A percentile compares a stretch with the other conserved stretches of the same genome.
phyloP scores from a whole-genome alignment of 2,113 vertebrate genomes.

The Corythornis madagascariensis region DNA sequence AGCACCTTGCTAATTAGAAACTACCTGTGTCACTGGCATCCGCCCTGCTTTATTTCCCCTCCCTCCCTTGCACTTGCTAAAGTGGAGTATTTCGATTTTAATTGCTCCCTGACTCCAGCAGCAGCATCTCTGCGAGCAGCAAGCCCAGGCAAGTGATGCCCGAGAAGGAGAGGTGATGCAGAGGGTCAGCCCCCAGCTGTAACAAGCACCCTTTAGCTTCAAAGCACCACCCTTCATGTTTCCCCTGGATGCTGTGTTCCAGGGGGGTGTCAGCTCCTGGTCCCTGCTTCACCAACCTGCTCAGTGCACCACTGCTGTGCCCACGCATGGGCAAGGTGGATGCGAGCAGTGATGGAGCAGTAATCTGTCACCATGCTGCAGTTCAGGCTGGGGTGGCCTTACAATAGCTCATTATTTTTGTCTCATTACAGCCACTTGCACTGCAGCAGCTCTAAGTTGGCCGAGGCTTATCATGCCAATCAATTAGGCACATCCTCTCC shows the following conservation, averaged over 20 bases:
- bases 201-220: neutral
- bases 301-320: accelerated
- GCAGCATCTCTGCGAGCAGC: neutral
- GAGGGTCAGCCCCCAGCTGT: accelerated
- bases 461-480: neutral
- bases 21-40: neutral
- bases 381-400: neutral
- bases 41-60: neutral
- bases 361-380: neutral
- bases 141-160: neutral
- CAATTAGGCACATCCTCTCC: neutral
- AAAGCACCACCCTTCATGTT: accelerated
- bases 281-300: accelerated
- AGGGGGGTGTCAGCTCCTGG: neutral
- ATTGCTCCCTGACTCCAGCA: neutral
- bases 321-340: neutral
- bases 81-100: accelerated
- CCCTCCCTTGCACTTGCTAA: accelerated
- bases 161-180: accelerated
- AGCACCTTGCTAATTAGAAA: neutral
- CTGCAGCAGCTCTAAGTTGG: neutral
- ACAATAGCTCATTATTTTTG: neutral
- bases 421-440: neutral
- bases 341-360: neutral
- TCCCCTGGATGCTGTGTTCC: accelerated